phyloP scores from a whole-genome alignment of 2,888 invertebrate genomes.

The Timandra comae region DNA sequence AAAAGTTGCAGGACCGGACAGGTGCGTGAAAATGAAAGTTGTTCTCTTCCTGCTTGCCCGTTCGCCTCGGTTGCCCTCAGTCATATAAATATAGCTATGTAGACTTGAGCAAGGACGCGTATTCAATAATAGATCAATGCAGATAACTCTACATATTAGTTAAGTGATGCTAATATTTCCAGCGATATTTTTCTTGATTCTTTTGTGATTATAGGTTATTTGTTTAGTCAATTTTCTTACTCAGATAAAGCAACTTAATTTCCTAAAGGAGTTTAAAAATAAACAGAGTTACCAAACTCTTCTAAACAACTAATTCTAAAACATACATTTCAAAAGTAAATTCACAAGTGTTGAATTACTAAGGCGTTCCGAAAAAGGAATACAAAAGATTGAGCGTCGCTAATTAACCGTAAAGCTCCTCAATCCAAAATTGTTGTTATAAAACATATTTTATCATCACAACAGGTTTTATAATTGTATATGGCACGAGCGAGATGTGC shows the following conservation, averaged over 20 bases:
- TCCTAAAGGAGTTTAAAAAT: too few species aligned
- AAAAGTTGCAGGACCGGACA: conserved; percentile 63
- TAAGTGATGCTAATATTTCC: too few species aligned
- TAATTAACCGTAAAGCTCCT: conserved; percentile 17
- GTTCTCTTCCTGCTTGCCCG: conserved; percentile 72
- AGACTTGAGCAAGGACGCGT: conserved; percentile 36
- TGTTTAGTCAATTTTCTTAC: too few species aligned
- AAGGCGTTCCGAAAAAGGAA: too few species aligned
- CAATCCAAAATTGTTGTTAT: conserved; percentile 9
- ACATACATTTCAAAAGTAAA: too few species aligned
- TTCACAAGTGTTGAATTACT: too few species aligned
- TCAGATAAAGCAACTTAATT: too few species aligned
- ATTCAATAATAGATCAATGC: conserved; percentile 19
- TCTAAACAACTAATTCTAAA: too few species aligned
- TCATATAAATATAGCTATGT: conserved; percentile 35
- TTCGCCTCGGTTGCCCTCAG: conserved; percentile 53
- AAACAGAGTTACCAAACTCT: too few species aligned
- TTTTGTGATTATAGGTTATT: too few species aligned
- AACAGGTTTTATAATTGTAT: conserved; percentile 24
- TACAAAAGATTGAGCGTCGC: conserved; percentile 6
- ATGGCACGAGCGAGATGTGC: conserved; percentile 46
- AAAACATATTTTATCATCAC: conserved; percentile 9
- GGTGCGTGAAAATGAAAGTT: conserved; percentile 76
- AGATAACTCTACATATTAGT: too few species aligned
- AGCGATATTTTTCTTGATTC: too few species aligned